Percentiles rank a stretch among this genome's conserved stretches.
phyloP scores from a whole-genome alignment of 2,797 vertebrate genomes.

The Acropternis orthonyx region DNA sequence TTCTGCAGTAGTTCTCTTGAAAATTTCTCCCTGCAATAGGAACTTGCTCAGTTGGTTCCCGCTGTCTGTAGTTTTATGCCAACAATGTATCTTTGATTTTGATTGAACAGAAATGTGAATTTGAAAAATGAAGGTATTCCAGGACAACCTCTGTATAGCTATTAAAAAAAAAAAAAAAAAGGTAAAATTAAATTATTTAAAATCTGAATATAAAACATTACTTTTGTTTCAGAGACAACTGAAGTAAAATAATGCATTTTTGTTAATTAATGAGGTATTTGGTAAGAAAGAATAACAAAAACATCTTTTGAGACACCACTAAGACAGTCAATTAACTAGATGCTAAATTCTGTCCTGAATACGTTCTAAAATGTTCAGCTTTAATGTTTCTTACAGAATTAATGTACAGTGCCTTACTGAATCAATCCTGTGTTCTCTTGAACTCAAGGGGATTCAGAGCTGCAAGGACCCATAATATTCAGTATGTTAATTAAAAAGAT shows the following conservation, averaged over 20 bases:
- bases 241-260: background rate
- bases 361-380: background rate
- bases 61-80: background rate
- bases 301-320: background rate
- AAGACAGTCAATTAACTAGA: background rate
- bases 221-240: background rate
- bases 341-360: background rate
- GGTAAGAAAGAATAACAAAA: background rate
- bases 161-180: background rate
- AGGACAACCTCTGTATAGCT: background rate
- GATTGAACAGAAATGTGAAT: background rate
- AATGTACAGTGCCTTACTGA: background rate
- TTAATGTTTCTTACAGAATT: background rate
- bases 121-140: background rate
- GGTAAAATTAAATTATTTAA: background rate
- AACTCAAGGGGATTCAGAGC: background rate
- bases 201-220: background rate
- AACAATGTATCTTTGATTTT: background rate
- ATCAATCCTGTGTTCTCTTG: background rate
- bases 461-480: fast-evolving
- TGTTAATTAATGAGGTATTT: background rate
- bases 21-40: background rate
- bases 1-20: background rate
- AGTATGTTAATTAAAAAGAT: background rate
- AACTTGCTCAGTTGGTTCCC: background rate